A percentile compares a stretch with the other conserved stretches of the same genome.
These are phyloP conservation scores for Cathartes aura DNA, from an alignment of 2,113 vertebrate species.

Conservation along the genomic window DNA sequence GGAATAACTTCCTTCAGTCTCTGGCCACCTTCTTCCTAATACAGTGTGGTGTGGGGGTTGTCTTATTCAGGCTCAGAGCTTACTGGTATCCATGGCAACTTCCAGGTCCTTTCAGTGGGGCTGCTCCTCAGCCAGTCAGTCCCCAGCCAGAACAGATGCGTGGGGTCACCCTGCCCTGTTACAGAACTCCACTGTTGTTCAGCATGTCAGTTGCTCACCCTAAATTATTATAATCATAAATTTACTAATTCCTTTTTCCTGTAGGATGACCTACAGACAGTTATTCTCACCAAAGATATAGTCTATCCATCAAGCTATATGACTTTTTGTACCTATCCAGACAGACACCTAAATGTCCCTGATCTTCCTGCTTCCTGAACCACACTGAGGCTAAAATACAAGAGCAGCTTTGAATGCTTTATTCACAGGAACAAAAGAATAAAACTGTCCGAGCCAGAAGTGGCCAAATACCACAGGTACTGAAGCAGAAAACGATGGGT, in stretches of 20 bases:
- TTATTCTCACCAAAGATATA: not conserved
- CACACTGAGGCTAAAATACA: not conserved
- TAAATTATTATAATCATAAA: not conserved
- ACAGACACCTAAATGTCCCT: not conserved
- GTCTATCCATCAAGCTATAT: not conserved
- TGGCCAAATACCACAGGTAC: not conserved
- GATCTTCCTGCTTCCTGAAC: not conserved
- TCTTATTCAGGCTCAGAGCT: not conserved
- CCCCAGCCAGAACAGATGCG: not conserved
- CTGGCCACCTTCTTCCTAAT: not conserved
- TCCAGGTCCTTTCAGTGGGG: not conserved
- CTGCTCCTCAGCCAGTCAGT: not conserved
- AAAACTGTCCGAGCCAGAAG: not conserved
- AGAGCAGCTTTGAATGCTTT: not conserved
- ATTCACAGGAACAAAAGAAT: not conserved
- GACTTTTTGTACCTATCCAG: not conserved
- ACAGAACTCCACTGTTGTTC: not conserved
- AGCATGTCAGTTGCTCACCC: not conserved
- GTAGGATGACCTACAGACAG: not conserved
- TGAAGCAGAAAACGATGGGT: not conserved
- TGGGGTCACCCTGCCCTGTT: not conserved
- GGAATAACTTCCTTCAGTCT: not conserved
- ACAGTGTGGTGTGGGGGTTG: not conserved
- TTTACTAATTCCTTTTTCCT: not conserved
- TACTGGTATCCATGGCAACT: not conserved